Percentiles rank a stretch among this genome's conserved stretches.
Evolutionary conservation across 2,888 invertebrate species (phyloP).

Genomic region (Perithous albicinctus): DNA sequence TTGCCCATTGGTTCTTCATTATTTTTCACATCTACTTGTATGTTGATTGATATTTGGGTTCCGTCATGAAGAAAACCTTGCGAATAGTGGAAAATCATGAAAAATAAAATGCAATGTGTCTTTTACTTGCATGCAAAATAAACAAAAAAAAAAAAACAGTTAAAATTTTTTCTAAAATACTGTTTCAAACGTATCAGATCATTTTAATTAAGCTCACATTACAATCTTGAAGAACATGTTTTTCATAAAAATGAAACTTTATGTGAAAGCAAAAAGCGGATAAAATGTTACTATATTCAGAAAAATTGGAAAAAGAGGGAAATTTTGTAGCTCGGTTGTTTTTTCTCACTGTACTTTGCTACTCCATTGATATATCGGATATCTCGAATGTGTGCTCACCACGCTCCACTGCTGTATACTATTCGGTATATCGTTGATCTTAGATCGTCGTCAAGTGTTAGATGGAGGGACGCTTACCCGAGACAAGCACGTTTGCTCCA

Average conservation of each 20-base stretch:
- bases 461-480: slow-evolving; percentile 32
- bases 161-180: no score
- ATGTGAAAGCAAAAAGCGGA: not conserved
- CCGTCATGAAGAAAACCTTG: no score
- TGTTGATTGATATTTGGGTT: no score
- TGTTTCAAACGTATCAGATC: no score
- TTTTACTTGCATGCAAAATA: no score
- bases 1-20: no score
- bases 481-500: slow-evolving; percentile 51
- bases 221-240: no score
- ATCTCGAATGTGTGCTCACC: slow-evolving; percentile 26
- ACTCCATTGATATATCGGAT: slow-evolving; percentile 28
- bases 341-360: not conserved
- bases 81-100: no score
- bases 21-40: no score
- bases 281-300: not conserved
- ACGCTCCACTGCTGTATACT: not conserved
- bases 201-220: no score
- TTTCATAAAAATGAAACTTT: not conserved
- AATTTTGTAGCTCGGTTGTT: slow-evolving; percentile 3
- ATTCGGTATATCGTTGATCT: slow-evolving; percentile 19
- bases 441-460: slow-evolving; percentile 20
- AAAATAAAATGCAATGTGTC: no score
- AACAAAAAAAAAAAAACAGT: no score
- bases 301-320: not conserved